Base-by-base conservation (phyloP, 1,140 invertebrate genomes). In the Drosophila lowei region DNA sequence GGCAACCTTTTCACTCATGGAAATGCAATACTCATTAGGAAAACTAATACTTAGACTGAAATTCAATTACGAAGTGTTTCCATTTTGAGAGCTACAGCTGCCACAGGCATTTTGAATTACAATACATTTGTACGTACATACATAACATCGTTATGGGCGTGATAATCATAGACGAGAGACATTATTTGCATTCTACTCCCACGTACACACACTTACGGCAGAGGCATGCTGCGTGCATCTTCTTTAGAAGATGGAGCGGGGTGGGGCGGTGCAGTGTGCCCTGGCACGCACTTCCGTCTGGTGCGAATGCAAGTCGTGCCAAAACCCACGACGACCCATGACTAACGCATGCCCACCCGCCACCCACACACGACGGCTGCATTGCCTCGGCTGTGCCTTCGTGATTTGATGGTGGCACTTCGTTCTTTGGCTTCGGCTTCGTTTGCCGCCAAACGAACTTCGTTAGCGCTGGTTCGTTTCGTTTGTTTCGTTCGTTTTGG, bases 221-320 rank as follows among this genome's bases (percentile, higher is more conserved):
- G 13, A 5, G 8, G 13, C 18, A n/a, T 41, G 48, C 13, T n/a
- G 42, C 25, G n/a, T 67, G 62, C 15, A 18, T 16, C 1, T 0
- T 5, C 4, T 25, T 6, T 25, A 4, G 23, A 5, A 6, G 23
- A 25, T 25, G 23, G 23, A 5, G 4, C 23, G 5, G 5, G 23
- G 5, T 4, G 23, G 23, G 23, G 4, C 23, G 5, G 5, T 25
- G 15, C 30, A 11, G n/a, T n/a, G n/a, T n/a, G n/a, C n/a, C n/a
- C n/a, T 18, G 25, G 63, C 23, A 23, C 23, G 23, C 23, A 25
- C 4, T 25, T 25, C 4, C 23, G 23, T 18, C 18, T 18, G 59
- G 55, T 65, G 77, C 60, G 59, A 65, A 62, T 79, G 77, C 77
- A 79, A 79, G 70, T 73, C 30, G 76, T 70, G 76, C 76, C 76